Evolutionary conservation across 2,888 invertebrate species (phyloP).

Genomic region (Hirtodrosophila trivittata): DNA sequence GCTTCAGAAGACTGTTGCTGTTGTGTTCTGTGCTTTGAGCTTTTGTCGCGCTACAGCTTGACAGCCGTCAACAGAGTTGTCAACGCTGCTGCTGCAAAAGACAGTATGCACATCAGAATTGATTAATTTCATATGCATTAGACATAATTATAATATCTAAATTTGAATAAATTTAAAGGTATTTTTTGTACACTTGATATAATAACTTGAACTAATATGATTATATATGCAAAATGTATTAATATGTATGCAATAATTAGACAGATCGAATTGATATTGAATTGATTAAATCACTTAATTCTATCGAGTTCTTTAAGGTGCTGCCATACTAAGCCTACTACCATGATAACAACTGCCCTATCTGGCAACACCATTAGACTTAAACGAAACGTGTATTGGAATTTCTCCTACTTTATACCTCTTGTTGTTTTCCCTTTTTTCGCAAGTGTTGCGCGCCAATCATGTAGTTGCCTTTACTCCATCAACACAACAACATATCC

Average conservation of each 20-base stretch:
- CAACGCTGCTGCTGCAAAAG: slow-evolving; percentile 8
- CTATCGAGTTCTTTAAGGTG: background rate
- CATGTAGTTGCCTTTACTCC: slow-evolving; percentile 34
- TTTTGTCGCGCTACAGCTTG: slow-evolving; percentile 54
- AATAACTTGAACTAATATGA: no score
- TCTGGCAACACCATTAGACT: slow-evolving; percentile 39
- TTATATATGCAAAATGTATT: no score
- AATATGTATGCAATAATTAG: no score
- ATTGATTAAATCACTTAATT: background rate
- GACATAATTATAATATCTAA: background rate
- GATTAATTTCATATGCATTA: background rate
- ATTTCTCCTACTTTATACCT: slow-evolving; percentile 41
- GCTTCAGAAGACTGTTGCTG: slow-evolving; percentile 17
- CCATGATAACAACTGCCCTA: slow-evolving; percentile 22
- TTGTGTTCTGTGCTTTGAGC: slow-evolving; percentile 36
- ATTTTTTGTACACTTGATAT: no score
- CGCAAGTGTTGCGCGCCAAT: slow-evolving; percentile 54
- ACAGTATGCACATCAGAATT: background rate
- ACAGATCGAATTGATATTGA: no score
- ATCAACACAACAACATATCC: slow-evolving; percentile 26
- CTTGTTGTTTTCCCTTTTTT: slow-evolving; percentile 23
- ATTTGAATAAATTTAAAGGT: background rate
- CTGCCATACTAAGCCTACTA: slow-evolving; percentile 13
- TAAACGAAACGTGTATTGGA: slow-evolving; percentile 19
- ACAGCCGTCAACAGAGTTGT: slow-evolving; percentile 36